Conservation (phyloP, 2,888 invertebrate species). For the Agonopterix arenella region DNA sequence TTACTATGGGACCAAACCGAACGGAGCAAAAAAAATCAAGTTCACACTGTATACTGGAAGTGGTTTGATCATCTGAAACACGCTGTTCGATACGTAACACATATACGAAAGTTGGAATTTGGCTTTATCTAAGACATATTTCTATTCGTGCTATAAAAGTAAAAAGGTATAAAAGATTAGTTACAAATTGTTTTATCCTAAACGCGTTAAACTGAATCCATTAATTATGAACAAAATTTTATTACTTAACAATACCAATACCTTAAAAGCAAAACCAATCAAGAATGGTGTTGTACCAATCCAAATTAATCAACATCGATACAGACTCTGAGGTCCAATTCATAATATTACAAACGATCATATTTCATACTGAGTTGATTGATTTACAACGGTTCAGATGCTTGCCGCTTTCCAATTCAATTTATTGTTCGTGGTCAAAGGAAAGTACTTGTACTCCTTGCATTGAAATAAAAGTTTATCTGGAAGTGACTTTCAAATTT, state of each 20-base stretch:
- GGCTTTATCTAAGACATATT: no score
- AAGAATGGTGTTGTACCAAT: constrained; percentile 23
- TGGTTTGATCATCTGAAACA: no score
- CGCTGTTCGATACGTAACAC: no score
- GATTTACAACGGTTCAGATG: constrained; percentile 53
- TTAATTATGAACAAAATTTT: not conserved
- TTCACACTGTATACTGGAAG: no score
- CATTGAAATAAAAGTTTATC: not conserved
- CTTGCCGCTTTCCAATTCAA: constrained; percentile 54
- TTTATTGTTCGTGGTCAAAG: constrained; percentile 51
- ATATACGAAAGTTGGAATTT: no score
- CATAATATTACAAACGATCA: constrained; percentile 50
- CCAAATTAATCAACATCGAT: constrained; percentile 45
- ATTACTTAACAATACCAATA: constrained; percentile 5
- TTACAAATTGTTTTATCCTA: no score
- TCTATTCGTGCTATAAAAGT: no score
- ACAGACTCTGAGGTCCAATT: constrained; percentile 26
- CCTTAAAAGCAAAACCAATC: constrained; percentile 14
- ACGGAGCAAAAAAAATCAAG: no score
- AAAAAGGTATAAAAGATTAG: no score
- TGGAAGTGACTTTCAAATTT: not conserved
- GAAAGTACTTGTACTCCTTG: constrained; percentile 20
- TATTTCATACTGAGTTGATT: constrained; percentile 59
- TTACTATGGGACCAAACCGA: no score
- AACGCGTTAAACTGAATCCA: not conserved